Conservation (phyloP, 2,797 vertebrate genomes). For the Halcyon chelicuti region DNA sequence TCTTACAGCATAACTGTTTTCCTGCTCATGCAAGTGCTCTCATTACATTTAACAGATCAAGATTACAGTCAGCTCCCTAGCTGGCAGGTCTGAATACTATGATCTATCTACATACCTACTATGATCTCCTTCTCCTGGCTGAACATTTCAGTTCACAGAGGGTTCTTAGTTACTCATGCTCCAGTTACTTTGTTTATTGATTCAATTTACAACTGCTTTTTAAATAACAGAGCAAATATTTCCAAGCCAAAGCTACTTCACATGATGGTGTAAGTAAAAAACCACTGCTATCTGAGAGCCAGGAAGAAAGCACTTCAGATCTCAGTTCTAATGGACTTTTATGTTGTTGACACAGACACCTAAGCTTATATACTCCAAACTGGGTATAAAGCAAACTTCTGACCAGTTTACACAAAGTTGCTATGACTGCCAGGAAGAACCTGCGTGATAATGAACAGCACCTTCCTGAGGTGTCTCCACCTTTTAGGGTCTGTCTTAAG, state of each 20-base stretch:
- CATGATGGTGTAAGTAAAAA: background rate
- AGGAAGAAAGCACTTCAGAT: background rate
- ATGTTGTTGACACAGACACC: background rate
- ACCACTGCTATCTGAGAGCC: background rate
- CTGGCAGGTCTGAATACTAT: background rate
- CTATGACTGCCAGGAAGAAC: background rate
- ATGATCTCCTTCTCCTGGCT: background rate
- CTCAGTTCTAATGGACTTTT: background rate
- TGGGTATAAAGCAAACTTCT: background rate
- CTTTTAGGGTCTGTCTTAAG: background rate
- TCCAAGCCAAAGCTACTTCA: background rate
- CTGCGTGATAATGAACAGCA: background rate
- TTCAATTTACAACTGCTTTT: background rate
- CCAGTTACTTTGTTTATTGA: background rate
- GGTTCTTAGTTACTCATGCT: background rate
- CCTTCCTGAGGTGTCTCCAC: background rate
- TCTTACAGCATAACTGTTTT: background rate
- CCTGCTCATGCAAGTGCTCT: background rate
- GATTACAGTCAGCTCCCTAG: background rate
- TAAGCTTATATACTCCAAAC: background rate
- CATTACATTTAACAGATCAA: background rate
- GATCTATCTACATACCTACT: background rate
- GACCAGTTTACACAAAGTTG: background rate
- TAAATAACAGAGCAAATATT: background rate
- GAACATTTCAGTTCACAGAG: background rate